Conservation (phyloP, 2,113 vertebrate species). For the Genyomyrus donnyi region DNA sequence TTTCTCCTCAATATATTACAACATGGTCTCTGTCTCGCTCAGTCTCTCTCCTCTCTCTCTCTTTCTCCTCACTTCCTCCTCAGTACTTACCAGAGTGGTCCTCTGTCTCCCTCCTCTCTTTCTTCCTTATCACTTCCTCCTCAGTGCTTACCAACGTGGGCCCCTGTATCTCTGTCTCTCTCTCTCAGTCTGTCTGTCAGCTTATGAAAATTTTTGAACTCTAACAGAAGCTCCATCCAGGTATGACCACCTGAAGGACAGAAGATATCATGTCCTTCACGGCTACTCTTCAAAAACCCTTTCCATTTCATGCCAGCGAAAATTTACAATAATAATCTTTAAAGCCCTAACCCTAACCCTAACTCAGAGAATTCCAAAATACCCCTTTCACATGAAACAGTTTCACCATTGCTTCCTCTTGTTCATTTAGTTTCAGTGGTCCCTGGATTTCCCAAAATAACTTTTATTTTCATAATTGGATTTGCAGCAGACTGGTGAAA, state of each 20-base stretch:
- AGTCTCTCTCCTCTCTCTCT: neutral
- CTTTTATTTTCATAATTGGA: constrained; percentile 25
- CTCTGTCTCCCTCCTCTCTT: neutral
- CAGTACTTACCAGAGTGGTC: too few relatives aligned
- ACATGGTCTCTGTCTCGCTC: neutral
- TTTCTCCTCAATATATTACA: neutral
- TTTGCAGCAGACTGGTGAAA: constrained; percentile 13
- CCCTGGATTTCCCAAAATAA: constrained; percentile 10
- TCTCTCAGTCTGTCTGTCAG: neutral
- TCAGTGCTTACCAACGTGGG: neutral
- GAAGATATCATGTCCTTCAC: neutral
- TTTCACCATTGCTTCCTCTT: neutral
- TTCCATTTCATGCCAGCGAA: neutral
- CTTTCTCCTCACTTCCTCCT: neutral
- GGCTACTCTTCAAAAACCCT: neutral
- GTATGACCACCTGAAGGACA: neutral
- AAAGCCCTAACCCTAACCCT: neutral
- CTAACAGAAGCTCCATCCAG: neutral
- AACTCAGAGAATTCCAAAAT: neutral
- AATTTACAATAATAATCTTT: neutral
- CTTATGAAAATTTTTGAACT: neutral
- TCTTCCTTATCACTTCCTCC: neutral
- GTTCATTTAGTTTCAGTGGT: constrained; percentile 10
- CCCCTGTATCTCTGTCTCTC: neutral
- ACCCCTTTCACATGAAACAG: neutral